A percentile compares a stretch with the other conserved stretches of the same genome.
phyloP scores from a whole-genome alignment of 2,888 invertebrate genomes.

The Andrena trimmerana region DNA sequence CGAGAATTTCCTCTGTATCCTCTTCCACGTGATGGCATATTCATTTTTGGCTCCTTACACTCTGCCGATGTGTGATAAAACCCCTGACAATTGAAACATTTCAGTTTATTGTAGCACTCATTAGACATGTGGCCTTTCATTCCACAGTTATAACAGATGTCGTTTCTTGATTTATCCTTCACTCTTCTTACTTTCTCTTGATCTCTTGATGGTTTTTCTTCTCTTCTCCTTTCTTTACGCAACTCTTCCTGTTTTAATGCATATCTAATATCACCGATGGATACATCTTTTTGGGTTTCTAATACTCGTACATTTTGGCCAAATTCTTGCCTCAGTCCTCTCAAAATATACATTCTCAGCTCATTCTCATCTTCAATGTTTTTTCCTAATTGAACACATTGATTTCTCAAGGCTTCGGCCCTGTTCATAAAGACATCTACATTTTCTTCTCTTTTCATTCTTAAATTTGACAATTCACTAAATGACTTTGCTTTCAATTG shows the following conservation, averaged over 20 bases:
- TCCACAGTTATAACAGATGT: not conserved
- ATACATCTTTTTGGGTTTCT: not conserved
- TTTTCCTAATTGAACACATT: slow-evolving; percentile 22
- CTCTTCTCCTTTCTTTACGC: not conserved
- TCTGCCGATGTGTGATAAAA: not conserved
- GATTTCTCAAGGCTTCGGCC: not conserved
- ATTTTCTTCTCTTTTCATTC: slow-evolving; percentile 6
- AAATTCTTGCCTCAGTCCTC: slow-evolving; percentile 22
- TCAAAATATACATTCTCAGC: slow-evolving; percentile 26
- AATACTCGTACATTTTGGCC: slow-evolving; percentile 20
- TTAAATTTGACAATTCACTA: not conserved
- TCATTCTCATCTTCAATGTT: slow-evolving; percentile 28
- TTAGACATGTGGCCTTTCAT: not conserved
- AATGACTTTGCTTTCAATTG: not conserved
- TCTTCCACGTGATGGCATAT: not conserved
- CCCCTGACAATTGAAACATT: not conserved
- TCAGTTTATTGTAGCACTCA: not conserved
- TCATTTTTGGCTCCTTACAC: not conserved
- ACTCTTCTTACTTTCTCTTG: not conserved
- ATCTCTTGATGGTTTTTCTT: not conserved
- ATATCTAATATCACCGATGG: not conserved
- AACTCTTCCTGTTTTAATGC: not conserved
- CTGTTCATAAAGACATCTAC: slow-evolving; percentile 5
- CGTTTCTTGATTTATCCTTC: not conserved
- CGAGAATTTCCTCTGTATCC: not conserved